Evolutionary conservation across 2,888 invertebrate genomes (phyloP).

Genomic region (Apotomis capreana): DNA sequence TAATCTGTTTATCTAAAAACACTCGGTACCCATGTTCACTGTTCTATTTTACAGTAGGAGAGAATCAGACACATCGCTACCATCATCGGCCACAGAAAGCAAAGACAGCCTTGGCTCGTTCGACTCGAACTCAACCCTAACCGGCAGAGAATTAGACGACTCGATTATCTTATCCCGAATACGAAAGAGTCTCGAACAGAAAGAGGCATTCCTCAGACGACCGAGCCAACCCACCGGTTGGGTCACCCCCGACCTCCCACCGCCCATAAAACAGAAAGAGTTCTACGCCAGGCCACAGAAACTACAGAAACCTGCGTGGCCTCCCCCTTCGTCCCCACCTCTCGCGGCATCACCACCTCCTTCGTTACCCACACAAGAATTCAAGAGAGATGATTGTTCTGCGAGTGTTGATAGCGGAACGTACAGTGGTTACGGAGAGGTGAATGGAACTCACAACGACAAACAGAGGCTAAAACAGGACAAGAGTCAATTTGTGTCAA

Average conservation of each 20-base stretch:
- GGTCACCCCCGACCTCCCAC: slow-evolving; percentile 78
- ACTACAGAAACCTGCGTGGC: slow-evolving; percentile 88
- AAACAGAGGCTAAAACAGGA: slow-evolving; percentile 73
- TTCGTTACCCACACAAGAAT: slow-evolving; percentile 56
- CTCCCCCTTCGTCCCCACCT: slow-evolving; percentile 81
- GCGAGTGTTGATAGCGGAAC: slow-evolving; percentile 79
- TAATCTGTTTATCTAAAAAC: neutral
- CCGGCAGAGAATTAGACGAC: slow-evolving; percentile 87
- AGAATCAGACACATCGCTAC: slow-evolving; percentile 85
- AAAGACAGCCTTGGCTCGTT: slow-evolving; percentile 87
- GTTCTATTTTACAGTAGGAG: slow-evolving; percentile 69
- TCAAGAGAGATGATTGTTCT: slow-evolving; percentile 77
- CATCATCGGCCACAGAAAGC: slow-evolving; percentile 86
- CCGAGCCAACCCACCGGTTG: slow-evolving; percentile 87
- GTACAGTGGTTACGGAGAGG: slow-evolving; percentile 75
- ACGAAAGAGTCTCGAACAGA: slow-evolving; percentile 93
- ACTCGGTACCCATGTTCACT: slow-evolving; percentile 25
- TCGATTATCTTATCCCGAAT: slow-evolving; percentile 89
- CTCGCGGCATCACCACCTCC: slow-evolving; percentile 86
- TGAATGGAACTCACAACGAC: slow-evolving; percentile 70
- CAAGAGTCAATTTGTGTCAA: slow-evolving; percentile 82
- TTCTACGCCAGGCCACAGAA: slow-evolving; percentile 92
- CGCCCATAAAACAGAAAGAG: slow-evolving; percentile 85
- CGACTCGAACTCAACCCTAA: slow-evolving; percentile 87
- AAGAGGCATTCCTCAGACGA: slow-evolving; percentile 93